A percentile compares a stretch with the other conserved stretches of the same genome.
phyloP scores from a whole-genome alignment of 2,888 invertebrate genomes.

The Pyrrhosoma nymphula region DNA sequence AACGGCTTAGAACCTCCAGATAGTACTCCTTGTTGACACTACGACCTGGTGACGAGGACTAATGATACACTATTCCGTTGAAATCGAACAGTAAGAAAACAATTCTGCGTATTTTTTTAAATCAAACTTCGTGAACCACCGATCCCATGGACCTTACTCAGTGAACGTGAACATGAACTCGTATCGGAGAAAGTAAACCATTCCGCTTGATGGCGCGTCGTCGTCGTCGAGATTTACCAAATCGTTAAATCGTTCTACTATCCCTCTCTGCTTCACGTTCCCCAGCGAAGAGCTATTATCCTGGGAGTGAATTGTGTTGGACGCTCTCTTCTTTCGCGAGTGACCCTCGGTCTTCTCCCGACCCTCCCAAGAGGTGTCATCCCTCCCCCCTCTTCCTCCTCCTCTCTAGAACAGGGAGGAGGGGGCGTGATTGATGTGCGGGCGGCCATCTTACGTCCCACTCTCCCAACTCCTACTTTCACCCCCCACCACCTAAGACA shows the following conservation, averaged over 20 bases:
- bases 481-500: background rate
- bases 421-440: constrained; percentile 41
- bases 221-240: background rate
- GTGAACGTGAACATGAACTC: too few species aligned
- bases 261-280: background rate
- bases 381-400: background rate
- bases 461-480: background rate
- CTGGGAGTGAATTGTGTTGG: background rate
- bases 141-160: too few species aligned
- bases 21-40: too few species aligned
- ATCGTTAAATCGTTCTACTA: background rate
- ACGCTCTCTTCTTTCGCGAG: background rate
- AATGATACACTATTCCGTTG: too few species aligned
- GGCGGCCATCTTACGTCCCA: background rate
- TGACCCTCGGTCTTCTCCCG: background rate
- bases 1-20: too few species aligned
- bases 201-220: background rate
- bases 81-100: too few species aligned
- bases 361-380: background rate
- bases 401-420: background rate
- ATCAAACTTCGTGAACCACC: too few species aligned
- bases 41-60: too few species aligned
- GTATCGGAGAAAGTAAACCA: too few species aligned
- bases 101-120: too few species aligned
- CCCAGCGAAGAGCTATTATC: background rate